Evolutionary conservation across 1,140 invertebrate genomes (phyloP).

Genomic region (Pogonognathellus flavescens): DNA sequence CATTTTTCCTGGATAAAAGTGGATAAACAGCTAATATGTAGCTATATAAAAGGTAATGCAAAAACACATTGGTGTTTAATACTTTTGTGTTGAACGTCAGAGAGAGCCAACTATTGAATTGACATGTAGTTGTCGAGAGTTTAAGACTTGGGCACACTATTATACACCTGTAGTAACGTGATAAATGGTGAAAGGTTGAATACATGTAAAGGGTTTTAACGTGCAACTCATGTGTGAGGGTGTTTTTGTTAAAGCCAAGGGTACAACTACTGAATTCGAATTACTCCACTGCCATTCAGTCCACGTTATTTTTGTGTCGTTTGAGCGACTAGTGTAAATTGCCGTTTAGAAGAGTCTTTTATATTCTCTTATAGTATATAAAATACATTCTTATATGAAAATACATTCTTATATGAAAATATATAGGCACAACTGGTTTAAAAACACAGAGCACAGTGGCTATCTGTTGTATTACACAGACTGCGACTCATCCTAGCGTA

Average conservation of each 20-base stretch:
- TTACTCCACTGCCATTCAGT: constrained; percentile 25
- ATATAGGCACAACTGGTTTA: no score
- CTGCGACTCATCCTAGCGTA: no score
- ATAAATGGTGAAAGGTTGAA: background rate
- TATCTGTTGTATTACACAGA: no score
- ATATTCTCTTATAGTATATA: background rate
- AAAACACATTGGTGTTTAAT: no score
- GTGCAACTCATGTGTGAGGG: background rate
- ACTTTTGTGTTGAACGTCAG: no score
- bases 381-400: no score
- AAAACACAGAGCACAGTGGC: no score
- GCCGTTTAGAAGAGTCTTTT: background rate
- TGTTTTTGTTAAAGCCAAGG: background rate
- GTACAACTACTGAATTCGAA: background rate
- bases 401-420: no score
- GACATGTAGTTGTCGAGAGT: no score
- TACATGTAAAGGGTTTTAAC: background rate
- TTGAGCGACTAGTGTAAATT: constrained; percentile 36
- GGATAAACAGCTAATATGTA: background rate
- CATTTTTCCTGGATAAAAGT: background rate
- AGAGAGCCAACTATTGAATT: no score
- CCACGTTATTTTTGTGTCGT: constrained; percentile 29
- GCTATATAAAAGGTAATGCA: no score
- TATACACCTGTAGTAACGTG: background rate
- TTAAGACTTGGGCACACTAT: background rate